Percentiles rank a stretch among this genome's conserved stretches.
Evolutionary conservation across 2,797 vertebrate species (phyloP).

Genomic region (Acestrorhynchus altus): DNA sequence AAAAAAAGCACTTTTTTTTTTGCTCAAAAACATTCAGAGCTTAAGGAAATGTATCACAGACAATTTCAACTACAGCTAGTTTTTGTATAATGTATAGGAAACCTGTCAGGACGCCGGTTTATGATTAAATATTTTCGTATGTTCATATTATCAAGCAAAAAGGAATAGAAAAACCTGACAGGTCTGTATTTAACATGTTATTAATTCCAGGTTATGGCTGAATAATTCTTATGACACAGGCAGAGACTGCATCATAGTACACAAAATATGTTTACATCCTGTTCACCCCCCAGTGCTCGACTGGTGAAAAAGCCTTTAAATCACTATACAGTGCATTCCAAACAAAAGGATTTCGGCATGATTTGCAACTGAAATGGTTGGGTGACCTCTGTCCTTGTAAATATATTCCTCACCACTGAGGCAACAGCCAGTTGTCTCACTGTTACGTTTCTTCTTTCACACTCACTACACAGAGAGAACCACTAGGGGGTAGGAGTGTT

Average conservation of each 20-base stretch:
- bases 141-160: constrained; percentile 29
- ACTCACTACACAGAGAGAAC: constrained; percentile 39
- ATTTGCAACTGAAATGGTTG: constrained; percentile 5
- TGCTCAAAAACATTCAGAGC: constrained; percentile 24
- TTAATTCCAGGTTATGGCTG: constrained; percentile 42
- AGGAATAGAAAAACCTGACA: constrained; percentile 40
- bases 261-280: constrained; percentile 33
- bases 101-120: constrained; percentile 30
- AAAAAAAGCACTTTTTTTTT: constrained; percentile 14
- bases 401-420: neutral
- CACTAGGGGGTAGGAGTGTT: constrained; percentile 45
- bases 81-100: constrained; percentile 29
- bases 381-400: neutral
- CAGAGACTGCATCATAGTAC: constrained; percentile 31
- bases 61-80: constrained; percentile 30
- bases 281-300: constrained; percentile 8
- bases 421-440: neutral
- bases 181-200: constrained; percentile 20
- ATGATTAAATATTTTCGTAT: constrained; percentile 28
- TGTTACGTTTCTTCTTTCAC: constrained; percentile 29
- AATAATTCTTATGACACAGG: constrained; percentile 40
- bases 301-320: constrained; percentile 25
- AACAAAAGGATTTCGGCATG: constrained; percentile 10
- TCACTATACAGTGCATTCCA: constrained; percentile 32
- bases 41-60: constrained; percentile 28